Evolutionary conservation across 2,797 vertebrate genomes (phyloP).

Genomic region (Tokudaia tokunoshimensis): DNA sequence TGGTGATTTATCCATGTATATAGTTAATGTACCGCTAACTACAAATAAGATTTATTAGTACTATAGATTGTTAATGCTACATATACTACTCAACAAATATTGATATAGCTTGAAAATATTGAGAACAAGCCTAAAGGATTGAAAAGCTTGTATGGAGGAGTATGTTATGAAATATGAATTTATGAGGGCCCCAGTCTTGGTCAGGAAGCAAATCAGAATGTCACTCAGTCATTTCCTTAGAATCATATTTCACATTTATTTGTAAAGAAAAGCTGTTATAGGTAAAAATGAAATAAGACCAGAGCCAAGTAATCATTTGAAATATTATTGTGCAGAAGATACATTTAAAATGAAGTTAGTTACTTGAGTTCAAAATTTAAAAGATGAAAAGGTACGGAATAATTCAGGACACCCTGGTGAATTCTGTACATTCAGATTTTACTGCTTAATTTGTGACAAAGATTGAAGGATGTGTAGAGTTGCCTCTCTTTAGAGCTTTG

Average conservation of each 20-base stretch:
- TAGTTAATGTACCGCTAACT: neutral
- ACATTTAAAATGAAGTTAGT: constrained; percentile 14
- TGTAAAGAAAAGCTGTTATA: constrained; percentile 14
- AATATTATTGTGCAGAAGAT: neutral
- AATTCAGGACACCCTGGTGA: neutral
- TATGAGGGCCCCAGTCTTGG: neutral
- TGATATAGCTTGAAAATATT: neutral
- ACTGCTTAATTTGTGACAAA: neutral
- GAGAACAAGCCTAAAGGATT: neutral
- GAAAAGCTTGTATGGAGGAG: neutral
- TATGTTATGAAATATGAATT: neutral
- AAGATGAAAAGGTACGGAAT: neutral
- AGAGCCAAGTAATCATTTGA: constrained; percentile 1
- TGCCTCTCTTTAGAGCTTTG: neutral
- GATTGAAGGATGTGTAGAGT: neutral
- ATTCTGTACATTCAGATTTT: neutral
- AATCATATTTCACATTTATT: neutral
- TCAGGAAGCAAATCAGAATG: neutral
- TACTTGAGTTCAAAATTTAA: neutral
- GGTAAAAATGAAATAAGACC: neutral
- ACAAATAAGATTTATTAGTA: neutral
- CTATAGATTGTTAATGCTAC: constrained; percentile 14
- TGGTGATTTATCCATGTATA: neutral
- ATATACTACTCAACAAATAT: neutral
- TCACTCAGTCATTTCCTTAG: neutral